Percentiles rank a stretch among this genome's conserved stretches.
Evolutionary conservation across 1,140 invertebrate genomes (phyloP).

Genomic region (Mactra quadrangularis): DNA sequence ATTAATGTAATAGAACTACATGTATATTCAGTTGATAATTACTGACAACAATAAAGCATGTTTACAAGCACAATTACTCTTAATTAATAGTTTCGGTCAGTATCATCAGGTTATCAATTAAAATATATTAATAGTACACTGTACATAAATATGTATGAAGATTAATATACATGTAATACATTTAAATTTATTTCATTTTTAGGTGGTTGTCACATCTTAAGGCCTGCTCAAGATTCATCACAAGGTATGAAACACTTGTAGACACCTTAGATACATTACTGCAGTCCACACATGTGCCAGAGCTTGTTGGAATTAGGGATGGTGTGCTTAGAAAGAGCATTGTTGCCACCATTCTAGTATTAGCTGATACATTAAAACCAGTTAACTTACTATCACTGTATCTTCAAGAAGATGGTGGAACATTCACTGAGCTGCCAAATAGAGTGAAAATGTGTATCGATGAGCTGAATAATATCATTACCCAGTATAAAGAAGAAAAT

Average conservation of each 20-base stretch:
- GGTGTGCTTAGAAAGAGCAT: too few species aligned
- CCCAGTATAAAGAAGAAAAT: neutral
- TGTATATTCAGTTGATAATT: too few species aligned
- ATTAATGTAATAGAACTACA: too few species aligned
- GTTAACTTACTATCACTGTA: constrained; percentile 24
- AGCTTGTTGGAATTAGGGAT: constrained; percentile 8
- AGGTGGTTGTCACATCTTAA: constrained; percentile 51
- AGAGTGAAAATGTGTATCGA: constrained; percentile 34
- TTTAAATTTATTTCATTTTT: too few species aligned
- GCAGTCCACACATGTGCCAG: neutral
- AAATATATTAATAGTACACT: neutral
- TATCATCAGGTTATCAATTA: neutral
- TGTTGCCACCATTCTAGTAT: constrained; percentile 18
- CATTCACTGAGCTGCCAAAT: constrained; percentile 13
- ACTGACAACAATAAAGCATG: too few species aligned
- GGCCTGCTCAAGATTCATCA: constrained; percentile 31
- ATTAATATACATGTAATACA: too few species aligned
- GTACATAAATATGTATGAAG: too few species aligned
- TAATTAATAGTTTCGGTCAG: too few species aligned
- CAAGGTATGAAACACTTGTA: constrained; percentile 9
- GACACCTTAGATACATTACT: constrained; percentile 33
- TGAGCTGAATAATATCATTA: neutral
- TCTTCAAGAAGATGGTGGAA: constrained; percentile 9
- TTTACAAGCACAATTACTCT: too few species aligned
- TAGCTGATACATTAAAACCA: constrained; percentile 12